Conservation (phyloP, 1,140 invertebrate genomes). For the Sesamia nonagrioides region DNA sequence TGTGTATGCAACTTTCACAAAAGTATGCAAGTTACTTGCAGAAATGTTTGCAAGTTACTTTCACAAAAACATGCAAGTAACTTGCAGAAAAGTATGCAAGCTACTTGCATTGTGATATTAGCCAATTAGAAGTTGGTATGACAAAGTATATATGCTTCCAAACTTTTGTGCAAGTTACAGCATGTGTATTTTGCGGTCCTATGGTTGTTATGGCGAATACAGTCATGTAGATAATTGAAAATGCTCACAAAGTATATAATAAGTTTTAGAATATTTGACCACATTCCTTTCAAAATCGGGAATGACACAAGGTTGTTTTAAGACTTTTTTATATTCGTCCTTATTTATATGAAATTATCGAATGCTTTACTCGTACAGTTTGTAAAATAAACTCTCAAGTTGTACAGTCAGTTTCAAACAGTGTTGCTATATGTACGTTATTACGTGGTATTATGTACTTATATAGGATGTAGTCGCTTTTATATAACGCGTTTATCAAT, state of each 20-base stretch:
- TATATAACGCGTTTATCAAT: not conserved
- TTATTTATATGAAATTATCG: slow-evolving; percentile 22
- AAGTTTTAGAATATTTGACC: slow-evolving; percentile 32
- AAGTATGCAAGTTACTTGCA: too few relatives aligned
- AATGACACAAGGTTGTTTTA: slow-evolving; percentile 28
- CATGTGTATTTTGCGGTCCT: not conserved
- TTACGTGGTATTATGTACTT: not conserved
- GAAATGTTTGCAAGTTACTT: too few relatives aligned
- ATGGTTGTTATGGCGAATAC: not conserved
- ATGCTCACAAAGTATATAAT: slow-evolving; percentile 45
- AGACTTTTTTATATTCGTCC: slow-evolving; percentile 36
- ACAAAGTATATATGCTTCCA: too few relatives aligned
- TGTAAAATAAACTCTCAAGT: not conserved
- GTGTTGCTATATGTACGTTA: not conserved
- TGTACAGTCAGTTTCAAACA: slow-evolving; percentile 5
- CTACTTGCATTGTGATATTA: not conserved
- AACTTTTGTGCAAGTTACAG: too few relatives aligned
- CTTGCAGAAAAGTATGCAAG: not conserved
- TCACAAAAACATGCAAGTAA: not conserved
- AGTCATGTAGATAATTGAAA: slow-evolving; percentile 39
- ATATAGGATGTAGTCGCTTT: not conserved
- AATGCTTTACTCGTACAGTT: not conserved
- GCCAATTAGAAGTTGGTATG: too few relatives aligned
- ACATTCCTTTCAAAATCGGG: slow-evolving; percentile 38
- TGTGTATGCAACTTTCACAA: too few relatives aligned